Base-by-base conservation (phyloP, 2,113 vertebrate species). In the Nicator chloris region DNA sequence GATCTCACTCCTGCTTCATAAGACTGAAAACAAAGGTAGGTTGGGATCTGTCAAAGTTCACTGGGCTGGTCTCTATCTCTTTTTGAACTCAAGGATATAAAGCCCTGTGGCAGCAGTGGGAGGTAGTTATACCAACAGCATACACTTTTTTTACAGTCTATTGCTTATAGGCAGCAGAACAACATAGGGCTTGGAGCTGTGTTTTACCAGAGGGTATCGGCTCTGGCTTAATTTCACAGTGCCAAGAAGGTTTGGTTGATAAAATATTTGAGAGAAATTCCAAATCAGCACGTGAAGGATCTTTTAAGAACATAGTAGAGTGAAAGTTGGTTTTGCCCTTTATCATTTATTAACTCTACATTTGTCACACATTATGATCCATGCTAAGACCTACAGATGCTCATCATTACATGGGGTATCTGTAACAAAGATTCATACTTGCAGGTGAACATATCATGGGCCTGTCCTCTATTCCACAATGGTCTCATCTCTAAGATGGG, bases 361-460 rank as follows among this genome's bases (percentile, higher is more conserved):
- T 64, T 82, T 7, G 1, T 68, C 26, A 30, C 18, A 57, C 1
- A 1, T 54, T 88, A 64, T 35, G 10, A 8, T 27, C 30, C 21
- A 4, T 3, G 13, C 10, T 17, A 59, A 81, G 35, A 49, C 3
- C 28, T 65, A n/a, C 33, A 35, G 27, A 35, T 73, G 23, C 28
- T 78, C 7, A n/a, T 53, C 3, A 8, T 57, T 54, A 27, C 10
- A 13, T 40, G 28, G 33, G 4, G 5, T 8, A 31, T 11, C 20
- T 53, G 10, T n/a, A 61, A 26, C 13, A 47, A 79, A 50, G 5
- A 78, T 91, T 77, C 31, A 15, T n/a, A 30, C 6, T 37, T 89
- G 26, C 3, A 15, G 5, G 3, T 1, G 4, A 54, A 30, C 5
- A 2, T 42, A 44, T n/a, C 7, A 21, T 1, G 3, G 40, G 16